phyloP scores from a whole-genome alignment of 2,113 vertebrate species.

The Accipiter cooperii region DNA sequence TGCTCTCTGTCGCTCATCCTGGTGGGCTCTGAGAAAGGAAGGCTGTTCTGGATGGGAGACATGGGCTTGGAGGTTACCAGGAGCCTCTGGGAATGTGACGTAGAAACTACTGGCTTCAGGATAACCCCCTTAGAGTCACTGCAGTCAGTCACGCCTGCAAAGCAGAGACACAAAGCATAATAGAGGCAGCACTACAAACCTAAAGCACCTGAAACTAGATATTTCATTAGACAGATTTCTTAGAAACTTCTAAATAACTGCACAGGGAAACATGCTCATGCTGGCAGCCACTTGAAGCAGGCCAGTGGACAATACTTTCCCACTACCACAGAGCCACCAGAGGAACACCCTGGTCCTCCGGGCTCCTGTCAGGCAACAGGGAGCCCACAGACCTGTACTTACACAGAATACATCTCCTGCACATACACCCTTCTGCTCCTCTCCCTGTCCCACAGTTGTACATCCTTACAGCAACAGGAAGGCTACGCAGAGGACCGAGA shows the following conservation, averaged over 20 bases:
- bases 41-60: conserved; percentile 50
- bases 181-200: neutral
- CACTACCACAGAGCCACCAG: neutral
- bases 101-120: conserved; percentile 8
- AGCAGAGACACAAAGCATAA: neutral
- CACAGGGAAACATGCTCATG: neutral
- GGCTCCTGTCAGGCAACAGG: neutral
- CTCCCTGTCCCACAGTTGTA: neutral
- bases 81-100: conserved; percentile 24
- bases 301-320: neutral
- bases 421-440: neutral
- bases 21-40: neutral
- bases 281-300: neutral
- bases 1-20: neutral
- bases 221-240: neutral
- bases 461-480: neutral
- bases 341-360: neutral
- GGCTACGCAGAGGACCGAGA: neutral
- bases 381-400: neutral
- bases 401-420: neutral
- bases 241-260: neutral
- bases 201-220: neutral
- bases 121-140: neutral
- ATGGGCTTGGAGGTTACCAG: neutral
- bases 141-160: neutral